Conservation (phyloP, 2,888 invertebrate genomes). For the Drosophila maculinotata region DNA sequence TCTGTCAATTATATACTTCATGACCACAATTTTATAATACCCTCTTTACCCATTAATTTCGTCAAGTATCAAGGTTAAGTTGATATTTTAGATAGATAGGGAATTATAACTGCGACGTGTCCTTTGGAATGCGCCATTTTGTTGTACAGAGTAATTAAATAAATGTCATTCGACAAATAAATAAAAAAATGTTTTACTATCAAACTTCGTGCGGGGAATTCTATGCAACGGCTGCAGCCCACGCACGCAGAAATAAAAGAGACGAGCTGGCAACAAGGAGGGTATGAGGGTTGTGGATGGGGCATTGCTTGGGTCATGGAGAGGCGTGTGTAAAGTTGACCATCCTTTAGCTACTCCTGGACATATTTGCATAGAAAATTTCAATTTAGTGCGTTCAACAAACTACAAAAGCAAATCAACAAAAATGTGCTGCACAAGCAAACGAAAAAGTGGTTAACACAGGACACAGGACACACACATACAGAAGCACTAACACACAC, state of each 20-base stretch:
- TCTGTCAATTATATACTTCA: too few relatives aligned
- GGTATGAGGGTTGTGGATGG: neutral
- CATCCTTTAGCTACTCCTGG: neutral
- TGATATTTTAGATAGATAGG: neutral
- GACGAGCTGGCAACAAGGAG: neutral
- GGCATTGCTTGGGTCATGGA: neutral
- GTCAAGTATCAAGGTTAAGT: too few relatives aligned
- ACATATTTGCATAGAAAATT: slow-evolving; percentile 29
- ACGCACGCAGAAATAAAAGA: neutral
- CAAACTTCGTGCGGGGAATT: neutral
- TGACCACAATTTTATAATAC: neutral
- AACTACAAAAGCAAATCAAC: slow-evolving; percentile 29
- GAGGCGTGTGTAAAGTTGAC: neutral
- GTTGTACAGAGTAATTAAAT: slow-evolving; percentile 1
- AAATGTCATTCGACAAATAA: slow-evolving; percentile 4
- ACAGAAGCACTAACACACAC: neutral
- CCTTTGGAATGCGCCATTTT: neutral
- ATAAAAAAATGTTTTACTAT: neutral
- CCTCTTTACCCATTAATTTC: neutral
- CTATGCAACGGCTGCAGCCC: too few relatives aligned
- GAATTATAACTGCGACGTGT: neutral
- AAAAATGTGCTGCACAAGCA: slow-evolving; percentile 29
- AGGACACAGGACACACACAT: slow-evolving; percentile 1
- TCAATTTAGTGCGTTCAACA: slow-evolving; percentile 37
- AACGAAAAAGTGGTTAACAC: slow-evolving; percentile 10